phyloP scores from a whole-genome alignment of 1,140 invertebrate species.

The Ctenoplectra terminalis region DNA sequence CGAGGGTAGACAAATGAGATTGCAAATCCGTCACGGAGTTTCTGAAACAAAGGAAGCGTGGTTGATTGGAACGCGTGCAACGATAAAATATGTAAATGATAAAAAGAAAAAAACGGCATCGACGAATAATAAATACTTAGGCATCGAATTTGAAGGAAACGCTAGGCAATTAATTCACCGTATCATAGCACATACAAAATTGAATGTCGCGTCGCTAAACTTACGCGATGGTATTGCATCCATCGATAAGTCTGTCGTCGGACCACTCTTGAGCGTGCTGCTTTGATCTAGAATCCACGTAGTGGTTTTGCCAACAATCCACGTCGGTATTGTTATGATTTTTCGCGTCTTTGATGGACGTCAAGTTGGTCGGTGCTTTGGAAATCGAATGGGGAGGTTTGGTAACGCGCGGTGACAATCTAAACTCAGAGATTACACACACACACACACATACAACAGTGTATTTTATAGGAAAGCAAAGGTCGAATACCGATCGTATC shows the following conservation, averaged over 20 bases:
- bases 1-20: constrained; percentile 86
- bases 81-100: no score
- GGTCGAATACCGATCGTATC: not conserved
- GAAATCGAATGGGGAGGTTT: constrained; percentile 78
- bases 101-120: not conserved
- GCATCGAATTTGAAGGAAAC: not conserved
- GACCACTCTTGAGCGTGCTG: constrained; percentile 76
- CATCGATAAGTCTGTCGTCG: constrained; percentile 74
- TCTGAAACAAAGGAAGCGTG: constrained; percentile 56
- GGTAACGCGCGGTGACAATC: constrained; percentile 82
- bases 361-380: constrained; percentile 70
- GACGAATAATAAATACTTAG: not conserved
- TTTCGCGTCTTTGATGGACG: constrained; percentile 73
- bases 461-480: not conserved
- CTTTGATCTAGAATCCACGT: constrained; percentile 72
- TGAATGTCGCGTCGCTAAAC: constrained; percentile 41
- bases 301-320: constrained; percentile 76
- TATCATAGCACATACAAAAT: not conserved
- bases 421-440: constrained; percentile 59
- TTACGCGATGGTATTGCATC: constrained; percentile 73
- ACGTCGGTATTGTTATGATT: constrained; percentile 71
- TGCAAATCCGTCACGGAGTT: constrained; percentile 85
- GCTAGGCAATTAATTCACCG: not conserved
- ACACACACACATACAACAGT: not conserved
- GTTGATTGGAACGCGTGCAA: not conserved